Percentiles rank a stretch among this genome's conserved stretches.
Conservation (phyloP, 2,113 vertebrate genomes). For the Micronycteris hirsuta region DNA sequence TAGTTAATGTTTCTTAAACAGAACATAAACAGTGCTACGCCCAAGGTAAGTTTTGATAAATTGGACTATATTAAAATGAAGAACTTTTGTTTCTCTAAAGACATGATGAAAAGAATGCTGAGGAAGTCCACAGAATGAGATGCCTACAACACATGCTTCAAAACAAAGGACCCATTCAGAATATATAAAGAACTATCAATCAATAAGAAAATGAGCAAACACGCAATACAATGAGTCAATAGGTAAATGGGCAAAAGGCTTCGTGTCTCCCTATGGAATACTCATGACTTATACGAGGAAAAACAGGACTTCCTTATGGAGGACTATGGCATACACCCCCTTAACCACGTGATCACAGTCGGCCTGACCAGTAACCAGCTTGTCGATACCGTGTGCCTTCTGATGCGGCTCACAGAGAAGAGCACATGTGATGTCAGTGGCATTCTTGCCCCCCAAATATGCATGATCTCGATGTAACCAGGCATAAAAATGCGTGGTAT, state of each 20-base stretch:
- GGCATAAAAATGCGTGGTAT: not conserved
- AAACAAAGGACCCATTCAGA: not conserved
- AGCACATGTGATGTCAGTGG: not conserved
- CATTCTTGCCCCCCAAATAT: not conserved
- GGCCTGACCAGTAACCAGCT: not conserved
- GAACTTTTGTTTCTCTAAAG: not conserved
- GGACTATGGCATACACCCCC: not conserved
- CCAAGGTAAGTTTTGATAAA: not conserved
- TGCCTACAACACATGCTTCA: not conserved
- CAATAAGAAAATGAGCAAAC: not conserved
- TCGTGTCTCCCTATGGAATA: not conserved
- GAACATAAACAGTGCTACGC: not conserved
- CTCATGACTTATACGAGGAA: not conserved
- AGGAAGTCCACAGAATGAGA: not conserved
- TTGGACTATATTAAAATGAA: not conserved
- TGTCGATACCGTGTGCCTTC: no score
- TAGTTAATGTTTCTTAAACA: not conserved
- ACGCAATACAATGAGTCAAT: not conserved
- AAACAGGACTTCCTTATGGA: not conserved
- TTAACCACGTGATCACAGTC: not conserved
- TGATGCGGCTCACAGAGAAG: no score
- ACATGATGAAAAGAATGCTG: not conserved
- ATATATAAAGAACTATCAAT: not conserved
- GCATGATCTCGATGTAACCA: not conserved
- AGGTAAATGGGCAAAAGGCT: not conserved